Percentiles rank a stretch among this genome's conserved stretches.
Conservation (phyloP, 1,140 invertebrate genomes). For the Trichonephila inaurata region DNA sequence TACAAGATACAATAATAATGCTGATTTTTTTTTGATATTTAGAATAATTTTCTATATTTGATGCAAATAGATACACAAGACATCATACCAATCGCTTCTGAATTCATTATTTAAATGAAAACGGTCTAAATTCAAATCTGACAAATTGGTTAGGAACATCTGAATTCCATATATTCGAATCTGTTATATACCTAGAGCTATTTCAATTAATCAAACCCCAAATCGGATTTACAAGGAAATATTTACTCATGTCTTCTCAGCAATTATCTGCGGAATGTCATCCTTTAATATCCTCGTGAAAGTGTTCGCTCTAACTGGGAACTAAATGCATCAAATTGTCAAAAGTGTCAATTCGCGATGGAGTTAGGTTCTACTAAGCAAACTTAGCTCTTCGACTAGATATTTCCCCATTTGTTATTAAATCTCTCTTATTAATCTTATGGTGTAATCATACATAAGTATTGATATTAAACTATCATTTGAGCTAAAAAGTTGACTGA, state of each 20-base stretch:
- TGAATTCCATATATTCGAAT: not conserved
- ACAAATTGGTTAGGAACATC: not conserved
- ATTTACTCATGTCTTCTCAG: not conserved
- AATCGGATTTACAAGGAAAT: not conserved
- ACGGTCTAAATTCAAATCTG: not conserved
- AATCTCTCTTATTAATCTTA: conserved; percentile 5
- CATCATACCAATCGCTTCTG: no score
- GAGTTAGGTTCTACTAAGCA: not conserved
- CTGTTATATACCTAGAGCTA: not conserved
- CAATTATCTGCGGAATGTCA: not conserved
- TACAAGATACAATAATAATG: no score
- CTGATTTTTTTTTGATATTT: no score
- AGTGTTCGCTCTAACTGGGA: not conserved
- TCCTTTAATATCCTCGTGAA: not conserved
- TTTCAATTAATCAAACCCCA: conserved; percentile 31
- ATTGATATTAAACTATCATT: conserved; percentile 52
- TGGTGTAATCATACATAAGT: not conserved
- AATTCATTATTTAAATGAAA: not conserved
- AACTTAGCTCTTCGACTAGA: conserved; percentile 19
- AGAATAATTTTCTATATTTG: no score
- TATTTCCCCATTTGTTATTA: not conserved
- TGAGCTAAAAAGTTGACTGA: not conserved
- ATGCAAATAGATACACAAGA: no score
- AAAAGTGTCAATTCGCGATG: conserved; percentile 58
- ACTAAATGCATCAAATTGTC: conserved; percentile 63